Percentiles rank a stretch among this genome's conserved stretches.
Evolutionary conservation across 2,888 invertebrate genomes (phyloP).

Genomic region (Bombyx huttoni): DNA sequence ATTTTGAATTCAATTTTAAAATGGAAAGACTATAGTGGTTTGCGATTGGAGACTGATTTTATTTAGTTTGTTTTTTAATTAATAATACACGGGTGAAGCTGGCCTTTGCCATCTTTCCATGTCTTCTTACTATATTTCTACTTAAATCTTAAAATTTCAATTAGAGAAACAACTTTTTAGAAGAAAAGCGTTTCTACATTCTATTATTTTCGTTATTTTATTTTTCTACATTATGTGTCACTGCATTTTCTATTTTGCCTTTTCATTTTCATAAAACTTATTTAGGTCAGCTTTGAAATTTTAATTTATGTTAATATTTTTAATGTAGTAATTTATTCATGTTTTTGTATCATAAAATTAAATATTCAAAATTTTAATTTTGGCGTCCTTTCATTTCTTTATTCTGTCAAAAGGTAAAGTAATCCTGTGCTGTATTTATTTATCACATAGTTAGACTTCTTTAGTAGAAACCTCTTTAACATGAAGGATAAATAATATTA

Average conservation of each 20-base stretch:
- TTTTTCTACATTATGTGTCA: conserved; percentile 11
- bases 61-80: conserved; percentile 10
- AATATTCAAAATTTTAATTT: conserved; percentile 1
- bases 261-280: conserved; percentile 13
- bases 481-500: too few species aligned
- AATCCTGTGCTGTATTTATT: too few species aligned
- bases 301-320: conserved; percentile 9
- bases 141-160: conserved; percentile 10
- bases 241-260: conserved; percentile 12
- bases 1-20: conserved; percentile 20
- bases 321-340: conserved; percentile 12
- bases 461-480: too few species aligned
- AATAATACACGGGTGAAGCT: conserved; percentile 19
- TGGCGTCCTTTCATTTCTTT: too few species aligned
- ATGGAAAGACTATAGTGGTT: conserved; percentile 11
- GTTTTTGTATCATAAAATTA: conserved; percentile 9
- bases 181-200: conserved; percentile 43
- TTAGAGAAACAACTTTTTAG: conserved; percentile 40
- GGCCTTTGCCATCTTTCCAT: conserved; percentile 17
- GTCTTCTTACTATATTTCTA: conserved; percentile 9
- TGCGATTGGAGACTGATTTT: conserved; percentile 2
- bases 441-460: too few species aligned
- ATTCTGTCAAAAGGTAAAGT: too few species aligned
- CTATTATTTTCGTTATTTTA: conserved; percentile 16
- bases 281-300: conserved; percentile 18